Base-by-base conservation (phyloP, 35 echinoderm and acorn worm genomes). In the Diadema setosum region DNA sequence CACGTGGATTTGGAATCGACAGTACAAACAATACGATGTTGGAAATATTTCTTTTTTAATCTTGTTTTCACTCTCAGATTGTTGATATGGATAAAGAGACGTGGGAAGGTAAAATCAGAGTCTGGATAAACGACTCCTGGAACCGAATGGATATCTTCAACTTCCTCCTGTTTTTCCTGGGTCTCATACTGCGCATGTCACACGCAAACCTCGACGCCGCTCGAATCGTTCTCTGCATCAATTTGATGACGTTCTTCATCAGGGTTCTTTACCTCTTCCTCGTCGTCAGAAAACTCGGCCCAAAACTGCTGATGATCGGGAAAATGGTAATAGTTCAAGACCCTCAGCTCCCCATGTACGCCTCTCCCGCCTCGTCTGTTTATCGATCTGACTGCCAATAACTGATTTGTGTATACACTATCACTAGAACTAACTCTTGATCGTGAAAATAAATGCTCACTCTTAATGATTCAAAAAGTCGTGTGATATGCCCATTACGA, bases 231-330 rank as follows among this genome's bases (percentile, higher is more conserved):
- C 73, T 92, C 16, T 84, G 88, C 33, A 35, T 96, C 0, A 85
- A 92, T 65, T 36, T 96, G 4, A 48, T 92, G 6, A 64, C 92
- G 5, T 96, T 96, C 67, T 87, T 87, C 35, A 76, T 96, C 32
- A 59, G 94, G 23, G 40, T 84, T 27, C 75, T 96, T 14, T 85
- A 96, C 56, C 69, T 88, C 21, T 92, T 88, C 46, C 88, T 89
- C 12, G 84, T 75, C 27, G 87, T 29, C 35, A 46, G 82, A 46
- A 69, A 45, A 26, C 63, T 96, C 18, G 94, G 94, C 16, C 90
- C 94, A 16, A 96, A 96, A 81, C 55, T 96, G 25, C 86, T 96
- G 29, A 96, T 96, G 94, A 92, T 96, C 32, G 12, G 58, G 14
- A 83, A 80, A 83, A 92, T 92, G 94, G 94, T 92, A n/a, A n/a